Conservation (phyloP, 2,797 vertebrate genomes). For the Myiotriccus ornatus region DNA sequence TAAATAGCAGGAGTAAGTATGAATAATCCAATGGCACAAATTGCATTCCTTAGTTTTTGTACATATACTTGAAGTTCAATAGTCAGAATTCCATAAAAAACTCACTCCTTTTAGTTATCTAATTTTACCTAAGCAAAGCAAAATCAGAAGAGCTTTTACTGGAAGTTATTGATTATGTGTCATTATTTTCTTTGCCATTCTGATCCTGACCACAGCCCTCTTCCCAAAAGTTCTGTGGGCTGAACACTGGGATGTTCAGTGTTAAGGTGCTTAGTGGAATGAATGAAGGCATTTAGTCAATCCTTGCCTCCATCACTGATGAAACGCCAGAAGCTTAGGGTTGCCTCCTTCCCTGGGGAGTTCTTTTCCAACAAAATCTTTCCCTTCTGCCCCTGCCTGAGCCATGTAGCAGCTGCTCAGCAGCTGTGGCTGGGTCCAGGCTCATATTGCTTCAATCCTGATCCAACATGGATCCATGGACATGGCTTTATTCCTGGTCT, state of each 20-base stretch:
- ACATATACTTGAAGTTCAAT: background rate
- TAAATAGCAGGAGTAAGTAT: background rate
- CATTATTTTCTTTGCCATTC: background rate
- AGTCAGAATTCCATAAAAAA: background rate
- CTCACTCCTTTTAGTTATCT: background rate
- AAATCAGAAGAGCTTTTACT: background rate
- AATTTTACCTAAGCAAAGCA: background rate
- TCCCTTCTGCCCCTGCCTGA: background rate
- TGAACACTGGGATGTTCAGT: background rate
- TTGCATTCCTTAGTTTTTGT: background rate
- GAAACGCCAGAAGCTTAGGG: background rate
- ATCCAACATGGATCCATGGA: background rate
- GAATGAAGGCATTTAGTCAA: background rate
- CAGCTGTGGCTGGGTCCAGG: background rate
- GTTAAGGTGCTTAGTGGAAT: background rate
- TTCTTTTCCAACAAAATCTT: background rate
- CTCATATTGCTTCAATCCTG: rapidly evolving
- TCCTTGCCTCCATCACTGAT: background rate
- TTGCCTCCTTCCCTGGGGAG: background rate
- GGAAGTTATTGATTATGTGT: background rate
- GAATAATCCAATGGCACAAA: background rate
- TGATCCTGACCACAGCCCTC: background rate
- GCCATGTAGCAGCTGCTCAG: rapidly evolving
- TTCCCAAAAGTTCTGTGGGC: background rate
- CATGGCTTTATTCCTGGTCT: background rate